Conservation (phyloP, 2,797 vertebrate genomes). For the Hirundo rustica region DNA sequence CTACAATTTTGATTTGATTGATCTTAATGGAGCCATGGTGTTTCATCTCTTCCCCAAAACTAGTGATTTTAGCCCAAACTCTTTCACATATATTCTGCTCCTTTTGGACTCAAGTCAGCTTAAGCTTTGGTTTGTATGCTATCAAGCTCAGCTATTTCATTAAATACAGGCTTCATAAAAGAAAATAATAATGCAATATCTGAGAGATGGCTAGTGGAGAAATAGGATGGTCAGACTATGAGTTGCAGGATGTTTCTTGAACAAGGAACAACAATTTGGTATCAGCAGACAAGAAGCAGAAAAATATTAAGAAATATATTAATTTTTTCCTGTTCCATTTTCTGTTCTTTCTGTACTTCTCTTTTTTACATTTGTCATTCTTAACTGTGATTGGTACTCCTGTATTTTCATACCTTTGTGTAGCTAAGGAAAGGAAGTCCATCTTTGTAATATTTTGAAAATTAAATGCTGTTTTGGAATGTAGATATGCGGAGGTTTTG, state of each 20-base stretch:
- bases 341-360: neutral
- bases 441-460: neutral
- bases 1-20: neutral
- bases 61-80: neutral
- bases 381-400: neutral
- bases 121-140: neutral
- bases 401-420: neutral
- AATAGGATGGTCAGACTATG: neutral
- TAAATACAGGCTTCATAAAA: neutral
- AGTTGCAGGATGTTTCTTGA: neutral
- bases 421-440: neutral
- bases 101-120: neutral
- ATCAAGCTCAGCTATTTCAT: neutral
- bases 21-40: neutral
- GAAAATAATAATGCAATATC: neutral
- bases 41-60: neutral
- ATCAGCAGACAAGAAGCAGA: neutral
- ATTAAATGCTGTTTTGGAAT: neutral
- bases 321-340: neutral
- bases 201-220: neutral
- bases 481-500: neutral
- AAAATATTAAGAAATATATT: neutral
- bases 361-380: neutral
- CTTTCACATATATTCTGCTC: neutral
- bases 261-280: neutral